Percentiles rank a stretch among this genome's conserved stretches.
phyloP scores from a whole-genome alignment of 92 coral and sea anemone species.

The Muricea muricata region DNA sequence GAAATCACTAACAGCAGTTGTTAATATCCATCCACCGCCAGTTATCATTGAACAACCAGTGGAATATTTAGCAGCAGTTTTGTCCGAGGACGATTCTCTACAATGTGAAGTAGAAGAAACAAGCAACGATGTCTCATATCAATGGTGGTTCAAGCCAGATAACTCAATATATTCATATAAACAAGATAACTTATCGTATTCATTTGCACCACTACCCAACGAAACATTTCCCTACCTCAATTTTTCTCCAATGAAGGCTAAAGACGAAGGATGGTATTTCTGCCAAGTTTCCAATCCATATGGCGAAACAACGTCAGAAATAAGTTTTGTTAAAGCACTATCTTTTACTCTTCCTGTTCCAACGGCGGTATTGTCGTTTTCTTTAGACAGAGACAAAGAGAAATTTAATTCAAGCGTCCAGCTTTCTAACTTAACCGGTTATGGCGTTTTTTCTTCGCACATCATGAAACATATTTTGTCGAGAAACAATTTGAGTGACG shows the following conservation, averaged over 20 bases:
- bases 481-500: neutral
- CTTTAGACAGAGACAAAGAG: neutral
- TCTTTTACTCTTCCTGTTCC: conserved; percentile 68
- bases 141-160: conserved; percentile 70
- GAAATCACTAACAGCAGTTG: conserved; percentile 62
- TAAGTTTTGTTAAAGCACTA: conserved; percentile 62
- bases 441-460: neutral
- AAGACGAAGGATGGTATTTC: conserved; percentile 69
- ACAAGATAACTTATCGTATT: neutral
- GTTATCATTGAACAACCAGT: conserved; percentile 64
- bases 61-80: conserved; percentile 41
- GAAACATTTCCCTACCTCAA: conserved; percentile 56
- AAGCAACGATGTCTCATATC: conserved; percentile 44
- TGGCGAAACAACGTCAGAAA: conserved; percentile 63
- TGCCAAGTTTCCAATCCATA: conserved; percentile 73
- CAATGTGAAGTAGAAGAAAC: conserved; percentile 59
- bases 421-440: neutral
- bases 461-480: neutral
- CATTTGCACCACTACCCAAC: conserved; percentile 29
- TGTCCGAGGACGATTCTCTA: conserved; percentile 49
- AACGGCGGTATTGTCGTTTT: conserved; percentile 14
- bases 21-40: conserved; percentile 75
- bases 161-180: too few relatives aligned
- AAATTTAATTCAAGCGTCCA: neutral
- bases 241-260: conserved; percentile 26